Evolutionary conservation across 2,888 invertebrate species (phyloP), one percentile per base, ranked within the genome.

Genomic region (Myopa testacea): DNA sequence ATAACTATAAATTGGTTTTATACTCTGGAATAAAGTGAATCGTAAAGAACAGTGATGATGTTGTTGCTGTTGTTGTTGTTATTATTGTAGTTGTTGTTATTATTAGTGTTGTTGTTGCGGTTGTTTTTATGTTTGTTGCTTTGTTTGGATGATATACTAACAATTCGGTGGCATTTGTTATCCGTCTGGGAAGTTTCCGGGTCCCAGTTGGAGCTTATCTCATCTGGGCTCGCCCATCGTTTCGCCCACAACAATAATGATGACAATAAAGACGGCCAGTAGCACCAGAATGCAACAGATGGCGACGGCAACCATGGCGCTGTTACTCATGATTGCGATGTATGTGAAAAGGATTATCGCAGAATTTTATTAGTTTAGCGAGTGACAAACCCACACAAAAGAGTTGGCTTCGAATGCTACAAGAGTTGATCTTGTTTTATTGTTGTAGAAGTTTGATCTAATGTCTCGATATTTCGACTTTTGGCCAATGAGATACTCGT

Each of bases 281-380:
- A 95, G 91, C 88, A 95, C 93, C 86, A 95, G 91, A 86, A 95
- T 94, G 90, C 95, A 95, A 90, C 95, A 95, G 84, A 95, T 94
- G 85, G 95, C 95, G 85, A 95, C 95, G 81, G 94, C 95, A 87
- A 95, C 93, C 95, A 95, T 95, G 80, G 89, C 90, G 83, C 89
- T 89, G 79, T 90, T 90, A 86, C 89, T 89, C 89, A 90, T 90
- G 80, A 79, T 84, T 82, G 80, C 78, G 77, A 74, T 78, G 77
- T 45, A 45, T 68, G 34, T 63, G 76, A 80, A 80, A 37, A 80
- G 69, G 81, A 83, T 83, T 78, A 75, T 83, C 75, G 79, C 76
- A 67, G 55, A 76, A 81, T 78, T 78, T 52, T 80, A 75, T 72
- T 5, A 10, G 45, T 45, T 37, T 19, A n/a, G 14, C n/a, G 19